phyloP scores from a whole-genome alignment of 2,888 invertebrate genomes.

The Campoletis raptor region DNA sequence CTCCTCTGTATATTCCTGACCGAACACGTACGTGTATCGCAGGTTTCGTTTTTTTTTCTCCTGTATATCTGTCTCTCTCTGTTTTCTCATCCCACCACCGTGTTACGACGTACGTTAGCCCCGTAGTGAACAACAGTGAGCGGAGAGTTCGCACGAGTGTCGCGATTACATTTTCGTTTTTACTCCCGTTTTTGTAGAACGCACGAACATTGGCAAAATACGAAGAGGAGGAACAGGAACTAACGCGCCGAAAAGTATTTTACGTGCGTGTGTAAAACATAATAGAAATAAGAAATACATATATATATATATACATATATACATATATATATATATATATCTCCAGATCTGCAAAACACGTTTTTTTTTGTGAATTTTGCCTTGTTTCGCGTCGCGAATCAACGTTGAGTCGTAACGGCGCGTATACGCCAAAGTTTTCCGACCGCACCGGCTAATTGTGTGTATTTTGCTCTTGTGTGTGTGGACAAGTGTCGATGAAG shows the following conservation, averaged over 20 bases:
- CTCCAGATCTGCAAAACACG: conserved; percentile 8
- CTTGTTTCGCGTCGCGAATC: conserved; percentile 28
- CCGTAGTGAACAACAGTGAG: conserved; percentile 57
- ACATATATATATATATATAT: conserved; percentile 14
- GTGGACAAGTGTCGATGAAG: conserved; percentile 79
- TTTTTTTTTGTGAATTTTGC: conserved; percentile 16
- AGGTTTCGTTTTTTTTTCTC: conserved; percentile 22
- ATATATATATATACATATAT: not conserved
- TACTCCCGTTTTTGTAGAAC: conserved; percentile 3
- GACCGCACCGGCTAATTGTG: conserved; percentile 56
- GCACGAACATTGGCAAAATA: not conserved
- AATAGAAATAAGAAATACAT: not conserved
- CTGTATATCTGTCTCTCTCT: conserved; percentile 1
- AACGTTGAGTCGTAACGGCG: conserved; percentile 66
- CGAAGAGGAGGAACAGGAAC: conserved; percentile 1
- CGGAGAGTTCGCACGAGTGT: conserved; percentile 48
- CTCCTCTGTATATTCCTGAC: conserved; percentile 26
- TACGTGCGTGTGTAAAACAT: not conserved
- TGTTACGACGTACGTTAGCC: conserved; percentile 57
- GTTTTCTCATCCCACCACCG: conserved; percentile 47
- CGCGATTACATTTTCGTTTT: conserved; percentile 46
- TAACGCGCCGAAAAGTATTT: not conserved
- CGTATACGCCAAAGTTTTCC: conserved; percentile 49
- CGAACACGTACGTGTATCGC: conserved; percentile 46
- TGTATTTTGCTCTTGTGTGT: conserved; percentile 1